phyloP scores from a whole-genome alignment of 2,888 invertebrate genomes.

The Drosophila aldrichi region DNA sequence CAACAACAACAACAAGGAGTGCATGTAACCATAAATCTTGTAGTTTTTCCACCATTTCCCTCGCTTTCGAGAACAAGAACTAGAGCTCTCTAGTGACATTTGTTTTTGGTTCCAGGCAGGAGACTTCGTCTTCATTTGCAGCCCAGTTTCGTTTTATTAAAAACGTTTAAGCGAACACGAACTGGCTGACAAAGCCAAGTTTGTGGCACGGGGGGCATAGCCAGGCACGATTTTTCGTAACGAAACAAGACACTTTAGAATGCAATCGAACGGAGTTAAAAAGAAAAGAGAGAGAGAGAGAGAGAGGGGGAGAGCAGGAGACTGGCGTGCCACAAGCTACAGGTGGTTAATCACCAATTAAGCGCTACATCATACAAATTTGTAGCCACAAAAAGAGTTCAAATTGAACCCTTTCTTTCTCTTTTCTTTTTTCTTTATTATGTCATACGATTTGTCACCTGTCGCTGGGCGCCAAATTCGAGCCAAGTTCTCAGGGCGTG shows the following conservation, averaged over 20 bases:
- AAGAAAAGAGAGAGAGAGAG: not conserved
- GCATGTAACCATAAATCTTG: constrained; percentile 70
- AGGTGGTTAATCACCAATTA: constrained; percentile 85
- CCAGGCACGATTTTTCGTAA: constrained; percentile 62
- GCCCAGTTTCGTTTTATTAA: constrained; percentile 51
- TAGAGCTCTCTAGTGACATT: constrained; percentile 69
- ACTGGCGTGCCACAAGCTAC: constrained; percentile 63
- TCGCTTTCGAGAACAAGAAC: constrained; percentile 53
- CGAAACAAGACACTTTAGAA: constrained; percentile 48
- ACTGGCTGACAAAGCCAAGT: constrained; percentile 34
- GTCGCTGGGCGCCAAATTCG: constrained; percentile 51
- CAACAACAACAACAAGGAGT: constrained; percentile 7
- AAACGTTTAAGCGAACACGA: constrained; percentile 58
- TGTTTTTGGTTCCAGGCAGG: constrained; percentile 44
- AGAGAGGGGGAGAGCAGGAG: not conserved
- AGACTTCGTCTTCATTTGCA: constrained; percentile 71
- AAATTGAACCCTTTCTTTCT: constrained; percentile 45
- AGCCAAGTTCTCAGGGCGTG: constrained; percentile 40
- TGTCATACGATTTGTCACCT: constrained; percentile 76
- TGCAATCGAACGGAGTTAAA: constrained; percentile 39
- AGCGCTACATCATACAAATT: constrained; percentile 84
- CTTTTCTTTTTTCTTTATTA: constrained; percentile 57
- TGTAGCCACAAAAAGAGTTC: constrained; percentile 67
- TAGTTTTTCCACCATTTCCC: constrained; percentile 36
- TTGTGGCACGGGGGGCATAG: constrained; percentile 29